Percentiles rank a stretch among this genome's conserved stretches.
Evolutionary conservation across 1,140 invertebrate species (phyloP).

Genomic region (Drosophila ironensis): DNA sequence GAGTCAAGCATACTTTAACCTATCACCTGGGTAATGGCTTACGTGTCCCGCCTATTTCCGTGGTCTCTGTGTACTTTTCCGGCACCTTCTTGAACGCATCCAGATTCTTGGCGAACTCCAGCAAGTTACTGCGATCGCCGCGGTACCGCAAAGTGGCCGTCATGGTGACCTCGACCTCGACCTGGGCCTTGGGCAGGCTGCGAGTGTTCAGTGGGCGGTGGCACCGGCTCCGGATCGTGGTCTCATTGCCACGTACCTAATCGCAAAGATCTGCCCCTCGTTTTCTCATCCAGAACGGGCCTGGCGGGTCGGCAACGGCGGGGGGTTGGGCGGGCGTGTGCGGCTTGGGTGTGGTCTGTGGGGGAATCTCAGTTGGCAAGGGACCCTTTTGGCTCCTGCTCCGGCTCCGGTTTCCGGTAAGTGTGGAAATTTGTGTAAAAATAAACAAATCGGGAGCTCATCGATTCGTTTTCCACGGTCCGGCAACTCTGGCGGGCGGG

Average conservation of each 20-base stretch:
- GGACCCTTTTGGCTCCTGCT: neutral
- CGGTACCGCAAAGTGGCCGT: slow-evolving; percentile 83
- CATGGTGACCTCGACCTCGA: too few species aligned
- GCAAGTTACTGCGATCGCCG: slow-evolving; percentile 83
- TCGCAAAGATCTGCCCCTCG: too few species aligned
- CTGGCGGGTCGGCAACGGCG: too few species aligned
- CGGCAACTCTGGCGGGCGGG: neutral
- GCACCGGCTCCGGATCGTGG: neutral
- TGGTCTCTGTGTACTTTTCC: slow-evolving; percentile 91
- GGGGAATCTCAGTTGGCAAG: too few species aligned
- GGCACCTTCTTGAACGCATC: slow-evolving; percentile 96
- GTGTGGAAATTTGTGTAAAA: neutral
- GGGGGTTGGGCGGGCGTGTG: too few species aligned
- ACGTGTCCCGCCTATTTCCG: slow-evolving; percentile 92
- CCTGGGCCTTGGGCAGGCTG: neutral
- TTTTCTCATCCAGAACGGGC: too few species aligned
- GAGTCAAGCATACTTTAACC: neutral
- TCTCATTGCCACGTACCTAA: slow-evolving; percentile 24
- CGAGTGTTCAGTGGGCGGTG: neutral
- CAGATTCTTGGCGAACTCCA: slow-evolving; percentile 91
- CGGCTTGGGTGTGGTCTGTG: too few species aligned
- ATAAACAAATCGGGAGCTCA: neutral
- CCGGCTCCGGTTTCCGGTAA: neutral
- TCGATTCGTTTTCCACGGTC: neutral
- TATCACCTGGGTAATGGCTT: slow-evolving; percentile 66